phyloP scores from a whole-genome alignment of 1,140 invertebrate genomes.

The Fopius arisanus region DNA sequence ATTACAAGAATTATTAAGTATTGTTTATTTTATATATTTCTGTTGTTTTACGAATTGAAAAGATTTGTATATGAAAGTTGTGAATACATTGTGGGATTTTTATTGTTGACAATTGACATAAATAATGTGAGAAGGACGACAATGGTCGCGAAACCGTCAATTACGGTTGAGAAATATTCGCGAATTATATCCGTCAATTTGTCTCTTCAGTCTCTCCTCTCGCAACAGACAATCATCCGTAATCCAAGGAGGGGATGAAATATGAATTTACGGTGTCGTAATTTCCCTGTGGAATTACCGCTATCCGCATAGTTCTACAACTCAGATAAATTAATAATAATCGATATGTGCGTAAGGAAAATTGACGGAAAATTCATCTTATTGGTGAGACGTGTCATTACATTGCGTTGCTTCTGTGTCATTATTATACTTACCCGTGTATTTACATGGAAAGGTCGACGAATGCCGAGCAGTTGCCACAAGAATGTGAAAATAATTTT shows the following conservation, averaged over 20 bases:
- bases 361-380: neutral
- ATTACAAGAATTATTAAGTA: too few species aligned
- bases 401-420: neutral
- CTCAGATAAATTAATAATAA: neutral
- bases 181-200: constrained; percentile 16
- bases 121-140: constrained; percentile 35
- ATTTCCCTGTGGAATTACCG: neutral
- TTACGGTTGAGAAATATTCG: constrained; percentile 31
- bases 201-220: neutral
- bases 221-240: neutral
- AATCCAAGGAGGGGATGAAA: neutral
- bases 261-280: neutral
- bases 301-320: neutral
- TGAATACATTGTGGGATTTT: too few species aligned
- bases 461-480: neutral
- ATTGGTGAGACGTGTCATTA: neutral
- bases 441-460: neutral
- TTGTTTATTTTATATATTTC: too few species aligned
- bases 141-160: constrained; percentile 31
- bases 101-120: too few species aligned
- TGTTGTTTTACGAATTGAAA: too few species aligned
- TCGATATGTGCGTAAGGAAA: neutral
- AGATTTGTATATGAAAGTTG: too few species aligned
- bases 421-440: neutral
- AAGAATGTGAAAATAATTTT: constrained; percentile 5